Percentiles rank a stretch among this genome's conserved stretches.
Evolutionary conservation across 2,113 vertebrate species (phyloP).

Genomic region (Ranitomeya variabilis): DNA sequence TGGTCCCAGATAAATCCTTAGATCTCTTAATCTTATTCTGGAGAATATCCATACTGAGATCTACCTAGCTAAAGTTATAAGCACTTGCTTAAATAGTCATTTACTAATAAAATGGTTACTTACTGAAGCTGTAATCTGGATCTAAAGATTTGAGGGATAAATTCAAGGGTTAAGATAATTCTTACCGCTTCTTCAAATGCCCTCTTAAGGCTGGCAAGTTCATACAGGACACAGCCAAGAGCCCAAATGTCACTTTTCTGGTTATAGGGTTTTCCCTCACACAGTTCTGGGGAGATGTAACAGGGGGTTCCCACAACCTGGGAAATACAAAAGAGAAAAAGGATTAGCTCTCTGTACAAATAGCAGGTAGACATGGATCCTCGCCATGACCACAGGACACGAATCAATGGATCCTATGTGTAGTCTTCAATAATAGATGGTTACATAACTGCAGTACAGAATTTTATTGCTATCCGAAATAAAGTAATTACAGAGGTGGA

Average conservation of each 20-base stretch:
- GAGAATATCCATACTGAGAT: too few species aligned
- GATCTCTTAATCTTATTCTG: too few species aligned
- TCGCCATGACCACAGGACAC: neutral
- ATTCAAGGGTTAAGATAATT: neutral
- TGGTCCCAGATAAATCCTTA: too few species aligned
- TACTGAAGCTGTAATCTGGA: neutral
- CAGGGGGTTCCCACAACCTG: constrained; percentile 97
- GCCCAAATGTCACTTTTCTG: constrained; percentile 99
- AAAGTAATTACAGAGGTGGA: neutral
- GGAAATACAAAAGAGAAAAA: constrained; percentile 18
- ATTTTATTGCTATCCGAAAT: neutral
- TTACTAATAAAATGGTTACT: too few species aligned
- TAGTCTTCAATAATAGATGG: neutral
- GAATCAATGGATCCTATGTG: neutral
- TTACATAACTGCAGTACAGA: neutral
- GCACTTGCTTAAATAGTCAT: too few species aligned
- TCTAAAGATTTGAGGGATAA: neutral
- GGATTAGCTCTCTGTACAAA: neutral
- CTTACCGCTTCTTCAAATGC: constrained; percentile 96
- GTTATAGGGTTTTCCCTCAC: constrained; percentile 98
- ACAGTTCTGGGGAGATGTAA: constrained; percentile 97
- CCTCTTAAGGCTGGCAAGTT: constrained; percentile 95
- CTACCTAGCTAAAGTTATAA: too few species aligned
- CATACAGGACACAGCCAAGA: constrained; percentile 94
- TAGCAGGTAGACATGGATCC: neutral